Evolutionary conservation across 1,140 invertebrate species (phyloP).

Genomic region (Phymorhynchus buccinoides): DNA sequence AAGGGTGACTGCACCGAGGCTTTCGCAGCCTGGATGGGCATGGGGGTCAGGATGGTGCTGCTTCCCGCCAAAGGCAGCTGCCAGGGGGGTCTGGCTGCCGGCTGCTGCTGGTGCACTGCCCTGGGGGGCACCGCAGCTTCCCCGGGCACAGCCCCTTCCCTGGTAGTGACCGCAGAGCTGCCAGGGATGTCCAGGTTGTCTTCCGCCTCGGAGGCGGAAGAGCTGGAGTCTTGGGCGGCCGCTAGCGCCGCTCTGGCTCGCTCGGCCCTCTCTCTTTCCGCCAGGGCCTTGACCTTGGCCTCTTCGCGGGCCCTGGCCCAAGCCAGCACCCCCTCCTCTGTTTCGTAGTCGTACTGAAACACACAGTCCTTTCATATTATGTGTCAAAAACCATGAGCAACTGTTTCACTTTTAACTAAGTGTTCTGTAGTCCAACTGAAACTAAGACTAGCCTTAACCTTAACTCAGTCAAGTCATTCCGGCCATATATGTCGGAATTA

Average conservation of each 20-base stretch:
- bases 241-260: constrained; percentile 10
- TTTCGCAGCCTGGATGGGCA: constrained; percentile 37
- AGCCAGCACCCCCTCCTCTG: constrained; percentile 60
- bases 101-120: neutral
- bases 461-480: too few relatives aligned
- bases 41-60: constrained; percentile 56
- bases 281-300: constrained; percentile 43
- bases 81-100: constrained; percentile 30
- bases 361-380: too few relatives aligned
- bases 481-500: too few relatives aligned
- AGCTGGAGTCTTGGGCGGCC: neutral
- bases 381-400: too few relatives aligned
- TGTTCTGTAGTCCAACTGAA: too few relatives aligned
- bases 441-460: too few relatives aligned
- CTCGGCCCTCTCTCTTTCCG: constrained; percentile 29
- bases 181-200: neutral
- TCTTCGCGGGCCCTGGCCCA: constrained; percentile 58
- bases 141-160: neutral
- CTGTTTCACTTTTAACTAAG: too few relatives aligned
- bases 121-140: neutral
- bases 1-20: constrained; percentile 12
- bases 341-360: constrained; percentile 63
- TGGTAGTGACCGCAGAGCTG: neutral
- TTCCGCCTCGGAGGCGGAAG: constrained; percentile 37
- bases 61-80: constrained; percentile 37